These are phyloP conservation scores for Diplolepis rosae DNA, from an alignment of 2,888 invertebrate species.

Conservation along the genomic window DNA sequence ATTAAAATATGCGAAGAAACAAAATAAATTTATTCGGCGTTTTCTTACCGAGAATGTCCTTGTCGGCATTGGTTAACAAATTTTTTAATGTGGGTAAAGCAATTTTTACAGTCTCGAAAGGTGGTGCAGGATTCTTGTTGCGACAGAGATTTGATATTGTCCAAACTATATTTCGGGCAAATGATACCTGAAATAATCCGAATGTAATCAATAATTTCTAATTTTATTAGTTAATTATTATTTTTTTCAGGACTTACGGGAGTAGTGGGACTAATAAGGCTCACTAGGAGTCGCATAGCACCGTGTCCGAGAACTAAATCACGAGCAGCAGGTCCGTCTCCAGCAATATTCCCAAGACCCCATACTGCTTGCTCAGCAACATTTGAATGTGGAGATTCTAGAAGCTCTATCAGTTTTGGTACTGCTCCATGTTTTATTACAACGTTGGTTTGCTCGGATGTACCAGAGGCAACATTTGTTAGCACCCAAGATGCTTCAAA, in stretches of 20 bases:
- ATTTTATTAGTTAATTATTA: too few species aligned
- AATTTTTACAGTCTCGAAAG: conserved; percentile 83
- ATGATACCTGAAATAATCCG: conserved; percentile 68
- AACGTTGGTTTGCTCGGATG: conserved; percentile 90
- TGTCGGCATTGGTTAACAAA: conserved; percentile 82
- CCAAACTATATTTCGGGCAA: conserved; percentile 93
- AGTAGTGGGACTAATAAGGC: conserved; percentile 79
- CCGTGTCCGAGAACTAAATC: conserved; percentile 86
- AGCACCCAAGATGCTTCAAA: conserved; percentile 99
- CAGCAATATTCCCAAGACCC: conserved; percentile 98
- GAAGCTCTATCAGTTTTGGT: conserved; percentile 84
- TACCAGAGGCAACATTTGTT: conserved; percentile 97
- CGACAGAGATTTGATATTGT: conserved; percentile 94
- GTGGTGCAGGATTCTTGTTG: conserved; percentile 93
- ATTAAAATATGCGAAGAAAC: not conserved
- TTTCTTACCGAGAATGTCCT: conserved; percentile 83
- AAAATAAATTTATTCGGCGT: not conserved
- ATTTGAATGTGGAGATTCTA: conserved; percentile 80
- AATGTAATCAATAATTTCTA: not conserved
- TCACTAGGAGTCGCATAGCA: conserved; percentile 83
- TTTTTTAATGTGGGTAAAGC: conserved; percentile 85
- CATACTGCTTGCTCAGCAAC: conserved; percentile 96
- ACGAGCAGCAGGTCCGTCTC: conserved; percentile 87
- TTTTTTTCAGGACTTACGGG: too few species aligned
- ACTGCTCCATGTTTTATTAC: conserved; percentile 92